phyloP scores from a whole-genome alignment of 2,888 invertebrate species.

The Pristionchus mayeri region DNA sequence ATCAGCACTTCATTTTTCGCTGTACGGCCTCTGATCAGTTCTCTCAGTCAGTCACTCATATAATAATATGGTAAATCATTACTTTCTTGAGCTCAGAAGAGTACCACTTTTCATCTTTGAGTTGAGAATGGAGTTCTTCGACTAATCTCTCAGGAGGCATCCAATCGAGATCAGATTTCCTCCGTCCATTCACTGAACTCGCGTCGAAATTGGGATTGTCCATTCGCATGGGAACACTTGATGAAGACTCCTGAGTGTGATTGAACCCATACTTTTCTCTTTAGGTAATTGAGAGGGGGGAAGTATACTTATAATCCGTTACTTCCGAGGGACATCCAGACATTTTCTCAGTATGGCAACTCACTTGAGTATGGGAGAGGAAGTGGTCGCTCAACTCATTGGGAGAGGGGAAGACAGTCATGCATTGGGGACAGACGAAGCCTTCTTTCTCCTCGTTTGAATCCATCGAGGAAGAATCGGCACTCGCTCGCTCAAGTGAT shows the following conservation, averaged over 20 bases:
- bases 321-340: background rate
- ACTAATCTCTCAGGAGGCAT: conserved; percentile 53
- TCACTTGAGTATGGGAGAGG: conserved; percentile 58
- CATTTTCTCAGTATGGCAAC: background rate
- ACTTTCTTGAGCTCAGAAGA: conserved; percentile 76
- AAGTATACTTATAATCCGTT: too few relatives aligned
- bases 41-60: too few relatives aligned
- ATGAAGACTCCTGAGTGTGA: background rate
- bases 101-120: conserved; percentile 76
- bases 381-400: conserved; percentile 63
- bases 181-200: conserved; percentile 9
- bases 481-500: conserved; percentile 24
- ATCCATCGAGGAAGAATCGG: conserved; percentile 18
- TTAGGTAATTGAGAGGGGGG: background rate
- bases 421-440: conserved; percentile 79
- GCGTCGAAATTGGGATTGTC: conserved; percentile 53
- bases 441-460: conserved; percentile 60
- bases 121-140: conserved; percentile 57
- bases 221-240: background rate
- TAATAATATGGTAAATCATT: too few relatives aligned
- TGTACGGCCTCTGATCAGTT: too few relatives aligned
- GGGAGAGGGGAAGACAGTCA: conserved; percentile 59
- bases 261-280: background rate
- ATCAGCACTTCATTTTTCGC: too few relatives aligned
- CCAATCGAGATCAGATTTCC: conserved; percentile 21